Base-by-base conservation (phyloP, 2,888 invertebrate species). In the Chydorus sphaericus region DNA sequence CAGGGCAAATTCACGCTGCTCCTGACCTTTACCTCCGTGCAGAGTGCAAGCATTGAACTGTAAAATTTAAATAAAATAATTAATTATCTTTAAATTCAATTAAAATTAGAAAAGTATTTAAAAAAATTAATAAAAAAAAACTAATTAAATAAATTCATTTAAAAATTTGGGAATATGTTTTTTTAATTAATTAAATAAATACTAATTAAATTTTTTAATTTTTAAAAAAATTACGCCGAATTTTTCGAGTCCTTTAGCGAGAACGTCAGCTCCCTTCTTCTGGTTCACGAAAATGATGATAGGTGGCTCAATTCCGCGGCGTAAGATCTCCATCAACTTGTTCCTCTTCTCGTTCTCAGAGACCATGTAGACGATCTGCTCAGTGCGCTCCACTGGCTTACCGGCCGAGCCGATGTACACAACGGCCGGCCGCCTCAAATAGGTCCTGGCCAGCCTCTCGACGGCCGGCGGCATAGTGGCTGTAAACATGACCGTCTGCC, bases 401-500 rank as follows among this genome's bases (percentile, higher is more conserved):
- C 98, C 97, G 48, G 85, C 77, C 2, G 93, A 91, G 58, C 97
- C 97, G 61, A 98, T 97, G 68, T 97, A 91, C 0, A 98, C 97
- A 2, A 96, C 88, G 11, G 97, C 93, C 0, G 98, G 98, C 65
- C 98, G 77, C 56, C 98, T 77, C 23, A 99, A 74, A 72, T 98
- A 99, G 30, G 83, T 88, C 60, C 94, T 78, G 0, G 98, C 98
- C 60, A 99, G 73, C 59, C 97, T 78, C 73, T 99, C 98, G 2
- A 99, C 94, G 3, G 96, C 90, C 0, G 96, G 85, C 8, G 96
- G 96, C 98, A 99, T 99, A 61, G 98, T 99, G 3, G 98, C 98
- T 51, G 98, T 98, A 72, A 99, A 99, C 98, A 99, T 99, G 69
- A 99, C 98, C 65, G 98, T 99, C 83, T 83, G 96, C 69, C 96